phyloP scores from a whole-genome alignment of 2,888 invertebrate species.

The Drosophila mettleri region DNA sequence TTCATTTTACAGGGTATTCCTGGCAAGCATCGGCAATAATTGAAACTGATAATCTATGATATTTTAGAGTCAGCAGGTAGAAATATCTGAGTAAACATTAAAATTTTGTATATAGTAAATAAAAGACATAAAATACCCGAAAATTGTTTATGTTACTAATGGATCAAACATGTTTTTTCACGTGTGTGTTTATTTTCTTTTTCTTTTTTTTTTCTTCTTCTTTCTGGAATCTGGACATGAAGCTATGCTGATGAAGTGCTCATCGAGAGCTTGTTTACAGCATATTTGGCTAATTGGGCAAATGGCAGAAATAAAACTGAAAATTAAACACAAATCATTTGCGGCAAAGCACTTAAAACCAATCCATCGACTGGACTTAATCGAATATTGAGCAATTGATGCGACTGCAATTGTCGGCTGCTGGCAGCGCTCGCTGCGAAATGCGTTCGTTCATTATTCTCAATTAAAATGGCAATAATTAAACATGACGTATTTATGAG shows the following conservation, averaged over 20 bases:
- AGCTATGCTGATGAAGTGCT: slow-evolving; percentile 8
- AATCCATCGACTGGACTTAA: slow-evolving; percentile 2
- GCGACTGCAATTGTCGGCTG: slow-evolving; percentile 15
- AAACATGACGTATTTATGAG: slow-evolving; percentile 82
- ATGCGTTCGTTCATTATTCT: slow-evolving; percentile 66
- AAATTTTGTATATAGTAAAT: slow-evolving; percentile 29
- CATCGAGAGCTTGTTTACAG: slow-evolving; percentile 5
- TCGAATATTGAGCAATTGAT: slow-evolving; percentile 10
- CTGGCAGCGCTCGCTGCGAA: slow-evolving; percentile 30
- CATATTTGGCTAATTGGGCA: slow-evolving; percentile 5
- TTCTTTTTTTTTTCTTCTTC: neutral
- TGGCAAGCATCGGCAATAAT: too few species aligned
- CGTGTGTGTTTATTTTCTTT: slow-evolving; percentile 28
- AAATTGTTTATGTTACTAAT: slow-evolving; percentile 51
- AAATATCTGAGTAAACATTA: slow-evolving; percentile 15
- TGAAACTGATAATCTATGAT: too few species aligned
- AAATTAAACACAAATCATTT: slow-evolving; percentile 18
- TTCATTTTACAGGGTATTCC: neutral
- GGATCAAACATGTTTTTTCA: slow-evolving; percentile 40
- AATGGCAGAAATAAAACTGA: neutral
- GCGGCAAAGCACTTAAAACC: slow-evolving; percentile 12
- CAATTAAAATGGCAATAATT: slow-evolving; percentile 75
- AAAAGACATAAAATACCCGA: slow-evolving; percentile 21
- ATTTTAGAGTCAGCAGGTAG: neutral
- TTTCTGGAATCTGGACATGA: slow-evolving; percentile 19